Conservation (phyloP, 2,888 invertebrate species). For the Pheosia tremula region DNA sequence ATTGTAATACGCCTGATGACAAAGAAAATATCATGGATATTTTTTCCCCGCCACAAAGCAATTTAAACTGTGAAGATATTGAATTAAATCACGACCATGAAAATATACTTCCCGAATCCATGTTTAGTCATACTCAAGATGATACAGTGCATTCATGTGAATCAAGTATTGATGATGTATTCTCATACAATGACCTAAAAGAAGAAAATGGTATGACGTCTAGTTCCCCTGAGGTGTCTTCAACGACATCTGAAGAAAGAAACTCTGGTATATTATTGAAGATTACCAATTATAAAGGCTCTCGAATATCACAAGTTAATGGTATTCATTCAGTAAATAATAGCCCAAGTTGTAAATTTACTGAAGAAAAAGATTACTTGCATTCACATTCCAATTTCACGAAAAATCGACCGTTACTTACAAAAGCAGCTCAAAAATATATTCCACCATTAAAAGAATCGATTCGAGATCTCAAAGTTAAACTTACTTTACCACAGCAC, state of each 20-base stretch:
- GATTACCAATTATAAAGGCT: constrained; percentile 72
- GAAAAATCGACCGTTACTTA: constrained; percentile 65
- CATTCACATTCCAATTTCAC: constrained; percentile 49
- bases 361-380: constrained; percentile 63
- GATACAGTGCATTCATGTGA: constrained; percentile 55
- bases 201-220: constrained; percentile 51
- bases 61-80: constrained; percentile 26
- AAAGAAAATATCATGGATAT: constrained; percentile 49
- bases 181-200: constrained; percentile 38
- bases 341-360: constrained; percentile 64
- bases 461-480: constrained; percentile 71
- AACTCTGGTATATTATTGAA: constrained; percentile 69
- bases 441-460: constrained; percentile 76
- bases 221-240: constrained; percentile 78
- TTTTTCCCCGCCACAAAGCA: constrained; percentile 29
- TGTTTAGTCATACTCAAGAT: constrained; percentile 39
- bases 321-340: constrained; percentile 44
- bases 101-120: constrained; percentile 17
- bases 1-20: constrained; percentile 37
- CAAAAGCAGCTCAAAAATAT: constrained; percentile 81
- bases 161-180: constrained; percentile 56
- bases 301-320: constrained; percentile 67
- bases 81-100: constrained; percentile 32
- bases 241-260: constrained; percentile 77
- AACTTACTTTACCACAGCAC: constrained; percentile 73